Conservation (phyloP, 1,140 invertebrate genomes). For the Helicoverpa zea region DNA sequence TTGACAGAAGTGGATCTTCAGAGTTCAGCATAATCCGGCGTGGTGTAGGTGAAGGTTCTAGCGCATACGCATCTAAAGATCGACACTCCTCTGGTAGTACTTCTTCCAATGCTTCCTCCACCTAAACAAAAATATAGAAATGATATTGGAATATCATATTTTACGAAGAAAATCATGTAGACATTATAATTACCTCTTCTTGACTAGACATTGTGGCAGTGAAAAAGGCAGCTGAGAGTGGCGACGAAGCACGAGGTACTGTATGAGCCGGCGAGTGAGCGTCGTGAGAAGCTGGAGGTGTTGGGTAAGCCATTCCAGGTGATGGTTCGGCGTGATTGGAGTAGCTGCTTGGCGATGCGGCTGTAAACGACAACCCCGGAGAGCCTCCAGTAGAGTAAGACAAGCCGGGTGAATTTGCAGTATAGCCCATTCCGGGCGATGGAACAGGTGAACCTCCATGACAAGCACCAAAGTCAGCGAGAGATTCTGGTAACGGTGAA, state of each 20-base stretch:
- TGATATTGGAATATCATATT: conserved; percentile 23
- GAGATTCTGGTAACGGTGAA: conserved; percentile 91
- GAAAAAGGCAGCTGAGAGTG: conserved; percentile 93
- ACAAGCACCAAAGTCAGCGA: conserved; percentile 94
- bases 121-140: conserved; percentile 70
- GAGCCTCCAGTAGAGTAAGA: conserved; percentile 81
- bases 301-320: conserved; percentile 93
- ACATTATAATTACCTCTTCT: conserved; percentile 87
- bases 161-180: neutral
- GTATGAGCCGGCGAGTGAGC: conserved; percentile 89
- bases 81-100: conserved; percentile 92
- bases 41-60: conserved; percentile 89
- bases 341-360: conserved; percentile 84
- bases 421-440: conserved; percentile 80
- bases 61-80: conserved; percentile 88
- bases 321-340: conserved; percentile 89
- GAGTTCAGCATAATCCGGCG: conserved; percentile 92
- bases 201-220: conserved; percentile 95
- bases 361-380: conserved; percentile 81
- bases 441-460: conserved; percentile 87
- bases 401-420: conserved; percentile 76
- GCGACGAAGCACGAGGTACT: conserved; percentile 83
- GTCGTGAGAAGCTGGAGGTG: conserved; percentile 94
- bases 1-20: conserved; percentile 93
- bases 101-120: conserved; percentile 93